These are phyloP conservation scores for Lagocephalus sceleratus DNA, from an alignment of 2,797 vertebrate species.

Conservation along the genomic window DNA sequence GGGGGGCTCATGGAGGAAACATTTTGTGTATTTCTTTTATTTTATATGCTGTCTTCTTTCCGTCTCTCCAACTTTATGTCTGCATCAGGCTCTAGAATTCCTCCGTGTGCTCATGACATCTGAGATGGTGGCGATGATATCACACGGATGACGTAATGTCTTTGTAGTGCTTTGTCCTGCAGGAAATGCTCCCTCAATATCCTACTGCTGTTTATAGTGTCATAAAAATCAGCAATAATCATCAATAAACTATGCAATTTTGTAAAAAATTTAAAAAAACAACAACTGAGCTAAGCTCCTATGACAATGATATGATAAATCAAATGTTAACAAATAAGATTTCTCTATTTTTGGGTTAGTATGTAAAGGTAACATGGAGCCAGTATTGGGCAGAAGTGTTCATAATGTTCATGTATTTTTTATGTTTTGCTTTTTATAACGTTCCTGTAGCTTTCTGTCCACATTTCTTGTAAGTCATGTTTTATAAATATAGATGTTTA, in stretches of 20 bases:
- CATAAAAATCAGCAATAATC: conserved; percentile 66
- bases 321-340: conserved; percentile 65
- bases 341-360: conserved; percentile 65
- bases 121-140: conserved; percentile 1
- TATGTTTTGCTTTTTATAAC: conserved; percentile 68
- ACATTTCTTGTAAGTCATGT: conserved; percentile 65
- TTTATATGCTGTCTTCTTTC: conserved; percentile 27
- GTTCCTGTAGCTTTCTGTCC: conserved; percentile 57
- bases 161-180: conserved; percentile 46
- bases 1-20: conserved; percentile 16
- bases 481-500: conserved; percentile 74
- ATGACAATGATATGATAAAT: conserved; percentile 31
- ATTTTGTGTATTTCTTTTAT: conserved; percentile 18
- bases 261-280: conserved; percentile 17
- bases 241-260: conserved; percentile 73
- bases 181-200: conserved; percentile 49
- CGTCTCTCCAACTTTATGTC: conserved; percentile 31
- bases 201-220: conserved; percentile 43
- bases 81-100: conserved; percentile 23
- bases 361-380: conserved; percentile 23
- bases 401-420: conserved; percentile 56
- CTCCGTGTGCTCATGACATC: conserved; percentile 1
- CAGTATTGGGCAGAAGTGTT: conserved; percentile 20
- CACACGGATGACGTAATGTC: conserved; percentile 36
- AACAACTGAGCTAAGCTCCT: conserved; percentile 41